Evolutionary conservation across 2,113 vertebrate species (phyloP), one percentile per base, ranked within the genome.

Genomic region (Malurus cyaneus): DNA sequence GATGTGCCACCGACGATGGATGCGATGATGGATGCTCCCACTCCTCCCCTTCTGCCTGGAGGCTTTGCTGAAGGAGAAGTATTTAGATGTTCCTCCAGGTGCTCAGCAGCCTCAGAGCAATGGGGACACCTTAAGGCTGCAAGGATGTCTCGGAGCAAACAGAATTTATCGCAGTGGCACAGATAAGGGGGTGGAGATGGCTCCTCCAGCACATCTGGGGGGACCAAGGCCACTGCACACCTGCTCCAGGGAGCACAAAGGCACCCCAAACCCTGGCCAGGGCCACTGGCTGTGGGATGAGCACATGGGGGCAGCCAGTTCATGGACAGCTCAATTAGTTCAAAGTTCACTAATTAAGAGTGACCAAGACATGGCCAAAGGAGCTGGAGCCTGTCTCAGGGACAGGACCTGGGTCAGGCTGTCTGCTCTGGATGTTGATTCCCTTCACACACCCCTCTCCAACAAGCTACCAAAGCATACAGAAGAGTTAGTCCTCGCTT

Each of bases 91-190:
- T 89, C 36, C 65, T 90, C 36, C 14, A 8, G 20, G 53, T 82
- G 46, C 86, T 88, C 66, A 61, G 36, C 62, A 95, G 91, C 62
- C 74, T 88, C 59, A 24, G 82, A 94, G 88, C 82, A 86, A 62
- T 86, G 91, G 54, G 62, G 88, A 93, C 94, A 93, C 76, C 88
- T 89, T 81, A 88, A 89, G 92, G 88, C 70, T 59, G 64, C 72
- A 84, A 25, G 4, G 52, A 86, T 25, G 26, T 42, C 57, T 93
- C 54, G 5, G 26, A 92, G 67, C n/a, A 34, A 4, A 18, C 47
- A 62, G 52, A 23, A 76, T 47, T 66, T 14, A 12, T 73, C 39
- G 73, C 34, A 16, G 12, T 29, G 42, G 70, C 70, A 64, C 31
- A 42, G 56, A 11, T 12, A 8, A 50, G 57, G 3, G 12, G 26